These are phyloP conservation scores for Triplophysa bombifrons DNA, from an alignment of 2,797 vertebrate genomes.

Conservation along the genomic window DNA sequence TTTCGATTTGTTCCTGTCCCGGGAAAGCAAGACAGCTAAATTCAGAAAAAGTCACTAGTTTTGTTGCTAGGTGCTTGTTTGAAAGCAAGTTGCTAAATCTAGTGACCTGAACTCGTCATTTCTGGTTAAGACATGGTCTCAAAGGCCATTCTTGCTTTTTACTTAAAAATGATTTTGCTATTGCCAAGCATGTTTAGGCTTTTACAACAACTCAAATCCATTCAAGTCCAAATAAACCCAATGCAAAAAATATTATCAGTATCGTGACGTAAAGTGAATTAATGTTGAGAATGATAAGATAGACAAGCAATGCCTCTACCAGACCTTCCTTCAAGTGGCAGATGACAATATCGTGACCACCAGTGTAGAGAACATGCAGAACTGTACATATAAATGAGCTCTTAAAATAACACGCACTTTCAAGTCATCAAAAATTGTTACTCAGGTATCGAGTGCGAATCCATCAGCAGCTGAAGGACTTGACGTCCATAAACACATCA, in stretches of 20 bases:
- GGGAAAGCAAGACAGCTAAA: too few relatives aligned
- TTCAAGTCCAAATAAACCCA: neutral
- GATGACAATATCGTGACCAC: slow-evolving; percentile 7
- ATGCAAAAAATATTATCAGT: neutral
- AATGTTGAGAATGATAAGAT: slow-evolving; percentile 18
- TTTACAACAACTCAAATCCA: neutral
- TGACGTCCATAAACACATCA: slow-evolving; percentile 50
- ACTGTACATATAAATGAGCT: slow-evolving; percentile 56
- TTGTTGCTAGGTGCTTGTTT: too few relatives aligned
- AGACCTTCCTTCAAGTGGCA: slow-evolving; percentile 20
- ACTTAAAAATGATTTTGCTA: neutral
- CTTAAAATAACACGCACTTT: slow-evolving; percentile 46
- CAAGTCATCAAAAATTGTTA: slow-evolving; percentile 33
- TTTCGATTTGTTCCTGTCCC: too few relatives aligned
- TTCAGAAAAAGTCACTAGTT: too few relatives aligned
- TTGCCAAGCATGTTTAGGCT: neutral
- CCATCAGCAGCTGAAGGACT: slow-evolving; percentile 54
- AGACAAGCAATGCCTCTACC: slow-evolving; percentile 23
- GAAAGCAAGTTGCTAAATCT: too few relatives aligned
- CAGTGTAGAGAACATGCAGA: slow-evolving; percentile 63
- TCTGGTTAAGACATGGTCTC: neutral
- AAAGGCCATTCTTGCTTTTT: neutral
- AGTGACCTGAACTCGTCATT: too few relatives aligned
- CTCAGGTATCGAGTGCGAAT: slow-evolving; percentile 43
- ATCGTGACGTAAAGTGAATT: neutral